Evolutionary conservation across 23 tunicate genomes (phyloP).

Genomic region (Corella eumyota): DNA sequence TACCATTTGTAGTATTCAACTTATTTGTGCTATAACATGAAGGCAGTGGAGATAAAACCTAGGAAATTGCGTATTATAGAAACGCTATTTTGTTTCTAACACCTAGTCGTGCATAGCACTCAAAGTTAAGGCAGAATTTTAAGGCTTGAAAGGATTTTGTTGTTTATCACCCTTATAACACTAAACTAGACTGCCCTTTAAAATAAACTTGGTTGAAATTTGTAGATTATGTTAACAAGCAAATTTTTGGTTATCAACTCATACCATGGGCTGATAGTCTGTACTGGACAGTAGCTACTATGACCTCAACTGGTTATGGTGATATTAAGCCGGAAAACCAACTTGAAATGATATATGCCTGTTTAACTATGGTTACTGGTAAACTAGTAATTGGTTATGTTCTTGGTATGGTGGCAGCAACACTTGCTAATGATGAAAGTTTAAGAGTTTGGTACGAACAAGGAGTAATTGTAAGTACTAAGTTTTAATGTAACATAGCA

Average conservation of each 20-base stretch:
- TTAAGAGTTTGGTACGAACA: conserved; percentile 78
- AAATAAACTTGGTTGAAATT: too few species aligned
- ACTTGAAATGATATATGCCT: conserved; percentile 52
- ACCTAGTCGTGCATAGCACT: too few species aligned
- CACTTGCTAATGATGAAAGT: conserved; percentile 81
- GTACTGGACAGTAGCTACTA: conserved; percentile 82
- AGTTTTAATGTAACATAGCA: too few species aligned
- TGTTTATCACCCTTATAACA: too few species aligned
- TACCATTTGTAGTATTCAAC: too few species aligned
- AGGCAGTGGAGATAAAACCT: too few species aligned
- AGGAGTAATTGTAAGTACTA: conserved; percentile 67
- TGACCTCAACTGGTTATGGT: conserved; percentile 94
- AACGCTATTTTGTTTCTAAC: too few species aligned
- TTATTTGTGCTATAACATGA: too few species aligned
- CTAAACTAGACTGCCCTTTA: too few species aligned
- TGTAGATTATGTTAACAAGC: conserved; percentile 37
- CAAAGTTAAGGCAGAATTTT: too few species aligned
- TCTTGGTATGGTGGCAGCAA: conserved; percentile 87
- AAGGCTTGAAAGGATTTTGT: too few species aligned
- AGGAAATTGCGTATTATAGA: too few species aligned
- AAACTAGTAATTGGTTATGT: conserved; percentile 78
- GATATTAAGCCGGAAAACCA: conserved; percentile 65
- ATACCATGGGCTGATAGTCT: conserved; percentile 72
- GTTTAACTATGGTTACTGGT: conserved; percentile 67
- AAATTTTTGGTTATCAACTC: conserved; percentile 14